Percentiles rank a stretch among this genome's conserved stretches.
Evolutionary conservation across 2,797 vertebrate genomes (phyloP).

Genomic region (Coregonus suidteri): DNA sequence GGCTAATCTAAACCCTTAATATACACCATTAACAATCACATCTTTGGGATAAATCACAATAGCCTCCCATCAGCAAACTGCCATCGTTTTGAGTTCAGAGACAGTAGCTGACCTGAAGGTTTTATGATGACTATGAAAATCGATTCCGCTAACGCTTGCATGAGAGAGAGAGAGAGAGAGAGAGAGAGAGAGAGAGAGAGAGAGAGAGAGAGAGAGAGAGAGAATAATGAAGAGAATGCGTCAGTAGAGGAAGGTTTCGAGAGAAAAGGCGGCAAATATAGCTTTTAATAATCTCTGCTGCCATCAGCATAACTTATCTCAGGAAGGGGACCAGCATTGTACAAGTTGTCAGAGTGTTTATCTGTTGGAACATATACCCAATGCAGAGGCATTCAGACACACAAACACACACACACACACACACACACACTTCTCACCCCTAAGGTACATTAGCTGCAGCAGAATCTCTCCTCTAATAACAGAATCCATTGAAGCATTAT

Average conservation of each 20-base stretch:
- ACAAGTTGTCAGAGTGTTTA: conserved; percentile 65
- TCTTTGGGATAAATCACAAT: conserved; percentile 10
- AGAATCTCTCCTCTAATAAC: conserved; percentile 60
- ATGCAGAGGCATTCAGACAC: conserved; percentile 32
- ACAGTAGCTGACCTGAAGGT: conserved; percentile 32
- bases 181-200: background rate
- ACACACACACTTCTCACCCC: conserved; percentile 44
- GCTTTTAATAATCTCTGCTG: conserved; percentile 65
- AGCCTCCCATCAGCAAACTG: conserved; percentile 10
- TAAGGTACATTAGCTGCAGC: conserved; percentile 44
- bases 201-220: background rate
- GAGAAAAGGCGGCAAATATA: conserved; percentile 38
- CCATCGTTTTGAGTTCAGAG: conserved; percentile 30
- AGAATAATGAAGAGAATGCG: conserved; percentile 17
- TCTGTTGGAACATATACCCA: conserved; percentile 50
- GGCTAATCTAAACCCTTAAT: conserved; percentile 7
- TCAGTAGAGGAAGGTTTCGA: conserved; percentile 31
- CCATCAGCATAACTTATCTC: conserved; percentile 65
- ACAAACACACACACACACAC: too few relatives aligned
- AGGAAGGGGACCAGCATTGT: conserved; percentile 54
- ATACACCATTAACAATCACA: background rate
- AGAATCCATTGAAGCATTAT: conserved; percentile 70
- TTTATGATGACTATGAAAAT: conserved; percentile 52
- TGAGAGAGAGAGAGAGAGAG: background rate
- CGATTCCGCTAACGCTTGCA: conserved; percentile 26